Evolutionary conservation across 2,113 vertebrate genomes (phyloP).

Genomic region (Cheirogaleus medius): DNA sequence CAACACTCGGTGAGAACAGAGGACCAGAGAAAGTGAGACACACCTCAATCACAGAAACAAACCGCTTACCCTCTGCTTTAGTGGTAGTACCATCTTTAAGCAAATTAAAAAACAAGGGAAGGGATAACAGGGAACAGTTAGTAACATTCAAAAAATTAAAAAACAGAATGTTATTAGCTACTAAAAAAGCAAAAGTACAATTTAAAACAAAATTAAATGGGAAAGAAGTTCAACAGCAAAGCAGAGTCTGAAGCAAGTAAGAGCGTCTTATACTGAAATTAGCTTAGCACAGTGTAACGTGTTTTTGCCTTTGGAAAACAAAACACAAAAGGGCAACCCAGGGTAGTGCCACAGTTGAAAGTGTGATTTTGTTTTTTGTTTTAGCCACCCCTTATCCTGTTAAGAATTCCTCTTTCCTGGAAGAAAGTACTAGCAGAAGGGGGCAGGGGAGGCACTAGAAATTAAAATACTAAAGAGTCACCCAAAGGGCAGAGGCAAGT

Average conservation of each 20-base stretch:
- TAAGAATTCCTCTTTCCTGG: background rate
- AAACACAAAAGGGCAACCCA: background rate
- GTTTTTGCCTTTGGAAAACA: background rate
- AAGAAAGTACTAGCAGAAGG: slow-evolving; percentile 29
- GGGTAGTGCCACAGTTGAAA: background rate
- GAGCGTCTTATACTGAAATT: background rate
- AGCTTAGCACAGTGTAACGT: background rate
- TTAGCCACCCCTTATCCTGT: background rate
- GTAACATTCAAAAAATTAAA: slow-evolving; percentile 83
- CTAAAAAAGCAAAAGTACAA: slow-evolving; percentile 74
- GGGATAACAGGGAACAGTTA: slow-evolving; percentile 90
- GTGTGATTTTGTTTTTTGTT: background rate
- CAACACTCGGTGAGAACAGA: slow-evolving; percentile 83
- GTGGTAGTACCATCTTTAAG: slow-evolving; percentile 96
- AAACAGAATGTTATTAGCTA: slow-evolving; percentile 83
- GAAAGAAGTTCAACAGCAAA: slow-evolving; percentile 70
- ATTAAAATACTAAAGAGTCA: background rate
- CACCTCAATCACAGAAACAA: slow-evolving; percentile 87
- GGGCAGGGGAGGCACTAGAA: background rate
- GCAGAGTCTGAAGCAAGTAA: slow-evolving; percentile 61
- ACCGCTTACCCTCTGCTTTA: slow-evolving; percentile 98
- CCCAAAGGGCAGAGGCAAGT: slow-evolving; percentile 23
- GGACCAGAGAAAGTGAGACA: slow-evolving; percentile 81
- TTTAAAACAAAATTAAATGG: slow-evolving; percentile 72
- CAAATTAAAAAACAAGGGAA: slow-evolving; percentile 92